Evolutionary conservation across 2,113 vertebrate species (phyloP).

Genomic region (Mixornis gularis): DNA sequence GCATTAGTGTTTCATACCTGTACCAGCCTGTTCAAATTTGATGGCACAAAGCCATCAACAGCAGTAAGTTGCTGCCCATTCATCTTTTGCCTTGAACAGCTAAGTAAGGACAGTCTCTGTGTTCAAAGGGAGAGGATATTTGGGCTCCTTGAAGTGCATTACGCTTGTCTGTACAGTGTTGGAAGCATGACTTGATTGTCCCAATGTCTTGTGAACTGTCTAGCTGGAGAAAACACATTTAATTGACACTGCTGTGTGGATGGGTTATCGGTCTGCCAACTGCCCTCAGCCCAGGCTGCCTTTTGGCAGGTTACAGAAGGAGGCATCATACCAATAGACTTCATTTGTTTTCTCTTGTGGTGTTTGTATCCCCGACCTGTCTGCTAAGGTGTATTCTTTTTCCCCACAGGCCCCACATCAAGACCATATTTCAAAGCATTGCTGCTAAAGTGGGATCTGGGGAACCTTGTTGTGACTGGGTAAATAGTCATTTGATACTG

Average conservation of each 20-base stretch:
- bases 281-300: neutral
- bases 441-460: slow-evolving; percentile 94
- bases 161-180: neutral
- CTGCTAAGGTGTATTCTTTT: neutral
- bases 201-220: neutral
- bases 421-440: slow-evolving; percentile 94
- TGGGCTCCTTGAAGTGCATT: neutral
- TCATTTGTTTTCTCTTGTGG: neutral
- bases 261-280: neutral
- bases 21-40: neutral
- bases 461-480: slow-evolving; percentile 97
- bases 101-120: neutral
- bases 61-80: neutral
- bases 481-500: slow-evolving; percentile 61
- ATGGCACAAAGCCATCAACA: neutral
- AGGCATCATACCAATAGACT: accelerated
- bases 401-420: slow-evolving; percentile 88
- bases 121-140: neutral
- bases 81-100: neutral
- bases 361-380: neutral
- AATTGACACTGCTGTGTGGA: neutral
- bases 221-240: neutral
- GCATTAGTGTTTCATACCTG: neutral
- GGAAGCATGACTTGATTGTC: neutral
- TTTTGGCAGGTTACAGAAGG: neutral